These are phyloP conservation scores for Chrysolina oricalcia DNA, from an alignment of 2,888 invertebrate species.

Conservation along the genomic window DNA sequence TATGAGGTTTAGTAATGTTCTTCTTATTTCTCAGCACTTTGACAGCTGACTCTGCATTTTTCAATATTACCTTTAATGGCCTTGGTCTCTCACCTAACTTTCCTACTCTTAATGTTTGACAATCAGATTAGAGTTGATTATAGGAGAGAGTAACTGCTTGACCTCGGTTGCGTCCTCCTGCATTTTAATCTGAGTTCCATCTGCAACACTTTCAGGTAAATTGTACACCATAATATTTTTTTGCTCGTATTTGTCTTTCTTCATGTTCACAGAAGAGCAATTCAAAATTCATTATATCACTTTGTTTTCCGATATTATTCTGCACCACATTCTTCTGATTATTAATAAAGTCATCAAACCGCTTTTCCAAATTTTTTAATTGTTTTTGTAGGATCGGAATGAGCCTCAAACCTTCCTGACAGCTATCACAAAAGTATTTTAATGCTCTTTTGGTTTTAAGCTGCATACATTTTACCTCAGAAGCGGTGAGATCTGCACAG, in stretches of 20 bases:
- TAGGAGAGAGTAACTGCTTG: no score
- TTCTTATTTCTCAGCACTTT: conserved; percentile 25
- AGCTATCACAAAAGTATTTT: no score
- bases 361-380: no score
- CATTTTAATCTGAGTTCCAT: conserved; percentile 17
- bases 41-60: conserved; percentile 21
- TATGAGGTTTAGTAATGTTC: neutral
- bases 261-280: conserved; percentile 24
- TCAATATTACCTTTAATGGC: conserved; percentile 30
- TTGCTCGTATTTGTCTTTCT: conserved; percentile 12
- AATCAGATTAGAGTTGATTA: conserved; percentile 22
- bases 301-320: conserved; percentile 17
- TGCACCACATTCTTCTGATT: no score
- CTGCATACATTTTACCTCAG: neutral
- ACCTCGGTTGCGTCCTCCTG: conserved; percentile 12
- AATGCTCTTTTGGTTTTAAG: no score
- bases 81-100: conserved; percentile 24
- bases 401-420: no score
- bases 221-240: conserved; percentile 35
- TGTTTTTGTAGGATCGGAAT: no score
- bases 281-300: conserved; percentile 21
- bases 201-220: conserved; percentile 21
- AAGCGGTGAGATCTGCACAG: neutral
- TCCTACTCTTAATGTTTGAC: conserved; percentile 25
- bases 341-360: no score